Evolutionary conservation across 2,113 vertebrate species (phyloP).

Genomic region (Herpetotheres cachinnans): DNA sequence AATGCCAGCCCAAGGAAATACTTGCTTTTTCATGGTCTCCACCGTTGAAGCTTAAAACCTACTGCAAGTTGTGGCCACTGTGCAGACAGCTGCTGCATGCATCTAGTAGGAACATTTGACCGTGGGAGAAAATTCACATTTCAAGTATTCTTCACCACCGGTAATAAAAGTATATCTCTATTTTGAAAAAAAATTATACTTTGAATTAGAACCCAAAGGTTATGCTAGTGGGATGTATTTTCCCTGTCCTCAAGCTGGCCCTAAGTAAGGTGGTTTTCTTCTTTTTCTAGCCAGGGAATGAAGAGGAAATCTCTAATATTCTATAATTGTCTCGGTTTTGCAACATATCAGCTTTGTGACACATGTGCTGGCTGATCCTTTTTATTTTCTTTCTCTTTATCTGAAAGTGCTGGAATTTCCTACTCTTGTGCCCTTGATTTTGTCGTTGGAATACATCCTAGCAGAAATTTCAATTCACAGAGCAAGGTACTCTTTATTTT

Average conservation of each 20-base stretch:
- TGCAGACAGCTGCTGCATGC: neutral
- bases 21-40: neutral
- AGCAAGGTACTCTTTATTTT: neutral
- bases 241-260: neutral
- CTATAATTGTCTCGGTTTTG: slow-evolving; percentile 18
- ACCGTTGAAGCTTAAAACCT: neutral
- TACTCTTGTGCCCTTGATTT: slow-evolving; percentile 1
- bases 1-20: neutral
- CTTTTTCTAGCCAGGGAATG: neutral
- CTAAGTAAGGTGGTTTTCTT: neutral
- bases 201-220: neutral
- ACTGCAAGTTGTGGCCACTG: neutral
- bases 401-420: neutral
- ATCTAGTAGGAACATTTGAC: neutral
- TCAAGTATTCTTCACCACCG: neutral
- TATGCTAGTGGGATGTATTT: neutral
- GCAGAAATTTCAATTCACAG: slow-evolving; percentile 41
- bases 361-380: neutral
- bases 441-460: neutral
- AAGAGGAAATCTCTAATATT: neutral
- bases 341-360: slow-evolving; percentile 10
- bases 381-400: slow-evolving; percentile 2
- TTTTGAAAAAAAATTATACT: neutral
- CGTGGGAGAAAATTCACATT: neutral
- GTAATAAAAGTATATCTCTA: no score